phyloP scores from a whole-genome alignment of 2,113 vertebrate species.

The Mugil cephalus region DNA sequence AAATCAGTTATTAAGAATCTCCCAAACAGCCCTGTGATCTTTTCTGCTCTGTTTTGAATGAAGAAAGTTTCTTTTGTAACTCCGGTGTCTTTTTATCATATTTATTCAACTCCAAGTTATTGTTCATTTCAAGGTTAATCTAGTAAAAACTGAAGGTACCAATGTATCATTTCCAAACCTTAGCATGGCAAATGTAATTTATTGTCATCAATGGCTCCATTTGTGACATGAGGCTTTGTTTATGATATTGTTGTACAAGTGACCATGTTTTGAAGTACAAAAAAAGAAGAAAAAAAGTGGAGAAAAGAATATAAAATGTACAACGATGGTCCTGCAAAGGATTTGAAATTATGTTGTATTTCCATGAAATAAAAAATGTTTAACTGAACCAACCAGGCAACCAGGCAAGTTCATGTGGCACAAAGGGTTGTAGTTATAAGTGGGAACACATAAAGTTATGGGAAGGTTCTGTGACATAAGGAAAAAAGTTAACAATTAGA shows the following conservation, averaged over 20 bases:
- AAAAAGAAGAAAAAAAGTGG: slow-evolving; percentile 47
- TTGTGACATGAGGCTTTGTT: slow-evolving; percentile 88
- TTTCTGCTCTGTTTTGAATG: slow-evolving; percentile 73
- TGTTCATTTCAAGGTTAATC: slow-evolving; percentile 78
- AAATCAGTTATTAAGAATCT: slow-evolving; percentile 50
- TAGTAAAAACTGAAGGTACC: slow-evolving; percentile 73
- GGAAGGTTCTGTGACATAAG: too few species aligned
- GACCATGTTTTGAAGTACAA: slow-evolving; percentile 86
- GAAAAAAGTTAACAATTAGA: too few species aligned
- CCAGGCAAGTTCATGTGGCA: too few species aligned
- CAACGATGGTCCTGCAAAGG: slow-evolving; percentile 83
- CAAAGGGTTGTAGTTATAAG: neutral
- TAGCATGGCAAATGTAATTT: slow-evolving; percentile 88
- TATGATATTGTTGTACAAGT: slow-evolving; percentile 88
- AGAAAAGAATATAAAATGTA: slow-evolving; percentile 80
- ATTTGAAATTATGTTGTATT: slow-evolving; percentile 87
- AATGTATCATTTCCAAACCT: slow-evolving; percentile 80
- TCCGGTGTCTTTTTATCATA: slow-evolving; percentile 79
- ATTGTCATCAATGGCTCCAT: slow-evolving; percentile 87
- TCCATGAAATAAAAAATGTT: slow-evolving; percentile 88
- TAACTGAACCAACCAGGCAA: slow-evolving; percentile 80
- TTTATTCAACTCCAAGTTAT: slow-evolving; percentile 80
- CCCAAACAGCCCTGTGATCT: slow-evolving; percentile 58
- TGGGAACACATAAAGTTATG: too few species aligned
- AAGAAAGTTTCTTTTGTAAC: slow-evolving; percentile 78